Conservation (phyloP, 2,113 vertebrate species). For the Apodemus sylvaticus region DNA sequence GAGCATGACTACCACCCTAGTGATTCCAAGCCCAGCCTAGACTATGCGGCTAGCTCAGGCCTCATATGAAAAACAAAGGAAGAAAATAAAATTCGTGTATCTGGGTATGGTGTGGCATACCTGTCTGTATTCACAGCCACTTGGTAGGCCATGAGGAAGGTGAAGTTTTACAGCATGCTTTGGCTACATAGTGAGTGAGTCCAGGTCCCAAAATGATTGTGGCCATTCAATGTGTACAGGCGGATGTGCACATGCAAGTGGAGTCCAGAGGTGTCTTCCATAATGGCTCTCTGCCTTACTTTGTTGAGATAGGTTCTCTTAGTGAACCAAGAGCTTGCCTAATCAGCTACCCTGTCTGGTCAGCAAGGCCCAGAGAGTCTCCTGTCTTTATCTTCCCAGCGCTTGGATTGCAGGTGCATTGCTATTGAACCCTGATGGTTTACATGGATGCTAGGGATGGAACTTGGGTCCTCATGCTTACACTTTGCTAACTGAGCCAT, state of each 20-base stretch:
- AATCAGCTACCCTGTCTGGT: too few relatives aligned
- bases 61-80: not conserved
- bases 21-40: not conserved
- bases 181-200: not conserved
- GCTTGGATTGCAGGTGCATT: not conserved
- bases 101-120: not conserved
- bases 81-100: not conserved
- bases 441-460: not conserved
- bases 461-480: not conserved
- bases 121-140: not conserved
- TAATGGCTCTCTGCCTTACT: not conserved
- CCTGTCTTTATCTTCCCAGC: not conserved
- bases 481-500: not conserved
- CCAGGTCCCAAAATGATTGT: not conserved
- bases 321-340: not conserved
- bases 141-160: not conserved
- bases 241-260: not conserved
- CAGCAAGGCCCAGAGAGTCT: not conserved
- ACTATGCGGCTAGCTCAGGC: not conserved
- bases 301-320: not conserved
- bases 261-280: not conserved
- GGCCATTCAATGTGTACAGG: too few relatives aligned
- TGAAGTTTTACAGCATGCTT: not conserved
- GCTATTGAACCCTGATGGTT: not conserved
- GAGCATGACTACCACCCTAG: not conserved